A percentile compares a stretch with the other conserved stretches of the same genome.
These are phyloP conservation scores for Spinus olivaceus DNA, from an alignment of 2,797 vertebrate genomes.

Conservation along the genomic window DNA sequence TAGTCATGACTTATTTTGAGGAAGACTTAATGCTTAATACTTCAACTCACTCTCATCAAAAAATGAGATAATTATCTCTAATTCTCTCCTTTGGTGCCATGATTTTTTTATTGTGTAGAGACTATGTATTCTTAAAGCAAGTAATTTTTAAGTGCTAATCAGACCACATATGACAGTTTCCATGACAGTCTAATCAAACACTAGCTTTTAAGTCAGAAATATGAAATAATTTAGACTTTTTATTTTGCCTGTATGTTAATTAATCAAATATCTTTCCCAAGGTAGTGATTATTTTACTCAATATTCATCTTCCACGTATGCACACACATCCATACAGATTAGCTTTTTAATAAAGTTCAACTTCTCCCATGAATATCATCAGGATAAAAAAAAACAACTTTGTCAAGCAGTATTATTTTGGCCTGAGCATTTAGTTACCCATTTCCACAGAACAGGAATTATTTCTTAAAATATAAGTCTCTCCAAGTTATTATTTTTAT, in stretches of 20 bases:
- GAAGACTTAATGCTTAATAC: conserved; percentile 23
- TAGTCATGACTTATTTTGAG: conserved; percentile 2
- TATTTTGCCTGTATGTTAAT: conserved; percentile 3
- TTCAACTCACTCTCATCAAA: conserved; percentile 25
- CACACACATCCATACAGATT: neutral
- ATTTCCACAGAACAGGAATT: neutral
- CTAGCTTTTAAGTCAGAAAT: neutral
- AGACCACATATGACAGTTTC: neutral
- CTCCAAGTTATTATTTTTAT: neutral
- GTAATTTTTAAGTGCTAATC: neutral
- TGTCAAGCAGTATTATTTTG: neutral
- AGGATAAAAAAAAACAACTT: neutral
- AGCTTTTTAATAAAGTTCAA: neutral
- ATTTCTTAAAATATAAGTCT: neutral
- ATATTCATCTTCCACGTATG: neutral
- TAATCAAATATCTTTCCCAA: conserved; percentile 4
- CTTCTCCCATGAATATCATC: neutral
- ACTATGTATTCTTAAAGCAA: conserved; percentile 8
- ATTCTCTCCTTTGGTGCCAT: neutral
- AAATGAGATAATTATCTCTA: conserved; percentile 26
- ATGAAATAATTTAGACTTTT: neutral
- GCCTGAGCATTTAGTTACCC: neutral
- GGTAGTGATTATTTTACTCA: conserved; percentile 14
- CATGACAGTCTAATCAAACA: conserved; percentile 19
- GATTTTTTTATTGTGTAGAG: neutral